These are phyloP conservation scores for Acrobasis suavella DNA, from an alignment of 2,888 invertebrate genomes.

Conservation along the genomic window DNA sequence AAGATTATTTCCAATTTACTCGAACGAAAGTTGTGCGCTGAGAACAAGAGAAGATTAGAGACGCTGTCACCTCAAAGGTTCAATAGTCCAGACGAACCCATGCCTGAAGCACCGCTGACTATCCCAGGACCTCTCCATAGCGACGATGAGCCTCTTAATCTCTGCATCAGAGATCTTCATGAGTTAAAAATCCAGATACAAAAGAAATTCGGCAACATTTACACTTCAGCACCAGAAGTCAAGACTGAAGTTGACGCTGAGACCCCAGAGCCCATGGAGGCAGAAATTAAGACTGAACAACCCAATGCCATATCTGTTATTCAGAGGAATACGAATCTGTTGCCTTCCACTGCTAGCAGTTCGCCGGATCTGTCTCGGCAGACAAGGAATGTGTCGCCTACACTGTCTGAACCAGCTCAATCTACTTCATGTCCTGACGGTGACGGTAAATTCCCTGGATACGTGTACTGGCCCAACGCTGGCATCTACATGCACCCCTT, in stretches of 20 bases:
- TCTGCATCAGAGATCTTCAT: conserved; percentile 90
- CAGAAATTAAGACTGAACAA: conserved; percentile 70
- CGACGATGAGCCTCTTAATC: conserved; percentile 89
- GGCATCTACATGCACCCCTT: conserved; percentile 89
- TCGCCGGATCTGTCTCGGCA: conserved; percentile 68
- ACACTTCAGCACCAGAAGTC: conserved; percentile 79
- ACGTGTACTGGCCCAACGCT: conserved; percentile 87
- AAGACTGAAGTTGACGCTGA: conserved; percentile 83
- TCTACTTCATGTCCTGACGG: conserved; percentile 59
- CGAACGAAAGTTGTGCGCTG: conserved; percentile 87
- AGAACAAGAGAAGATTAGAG: conserved; percentile 78
- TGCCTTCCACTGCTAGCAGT: conserved; percentile 66
- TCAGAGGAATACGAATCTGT: conserved; percentile 67
- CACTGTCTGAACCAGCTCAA: conserved; percentile 68
- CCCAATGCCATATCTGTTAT: conserved; percentile 75
- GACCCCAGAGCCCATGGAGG: conserved; percentile 56
- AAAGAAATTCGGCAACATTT: conserved; percentile 84
- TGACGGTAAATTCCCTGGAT: conserved; percentile 73
- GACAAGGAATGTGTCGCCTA: conserved; percentile 56
- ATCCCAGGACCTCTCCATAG: conserved; percentile 60
- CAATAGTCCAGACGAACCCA: conserved; percentile 62
- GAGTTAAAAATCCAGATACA: conserved; percentile 85
- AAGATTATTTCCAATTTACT: conserved; percentile 86
- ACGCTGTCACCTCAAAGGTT: conserved; percentile 58
- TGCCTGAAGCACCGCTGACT: conserved; percentile 62